Evolutionary conservation across 64 coral and sea anemone species (phyloP).

Genomic region (Anthopleura sola): DNA sequence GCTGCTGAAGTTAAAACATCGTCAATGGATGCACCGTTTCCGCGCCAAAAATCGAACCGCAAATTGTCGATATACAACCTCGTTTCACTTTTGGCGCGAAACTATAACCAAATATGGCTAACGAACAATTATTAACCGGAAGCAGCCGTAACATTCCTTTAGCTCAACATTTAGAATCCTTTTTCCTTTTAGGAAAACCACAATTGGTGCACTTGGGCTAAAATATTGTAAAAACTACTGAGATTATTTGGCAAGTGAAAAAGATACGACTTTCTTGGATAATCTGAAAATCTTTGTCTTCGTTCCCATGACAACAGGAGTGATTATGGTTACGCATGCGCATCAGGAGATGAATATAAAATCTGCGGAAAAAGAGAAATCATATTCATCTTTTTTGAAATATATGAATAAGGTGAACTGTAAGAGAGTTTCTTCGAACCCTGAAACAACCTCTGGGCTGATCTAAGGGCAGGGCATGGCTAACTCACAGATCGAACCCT

Average conservation of each 20-base stretch:
- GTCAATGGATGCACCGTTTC: not conserved
- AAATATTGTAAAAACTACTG: too few relatives aligned
- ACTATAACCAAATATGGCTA: not conserved
- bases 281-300: not conserved
- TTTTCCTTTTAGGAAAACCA: not conserved
- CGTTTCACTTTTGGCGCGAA: not conserved
- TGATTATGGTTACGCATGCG: not conserved
- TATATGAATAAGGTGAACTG: too few relatives aligned
- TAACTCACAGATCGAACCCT: too few relatives aligned
- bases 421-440: too few relatives aligned
- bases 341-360: constrained; percentile 10
- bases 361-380: not conserved
- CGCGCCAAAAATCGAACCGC: not conserved
- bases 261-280: not conserved
- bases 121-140: not conserved
- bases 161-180: not conserved
- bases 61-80: not conserved
- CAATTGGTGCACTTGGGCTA: not conserved
- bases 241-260: too few relatives aligned
- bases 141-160: not conserved
- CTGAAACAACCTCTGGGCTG: too few relatives aligned
- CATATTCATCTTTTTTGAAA: too few relatives aligned
- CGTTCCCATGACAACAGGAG: not conserved
- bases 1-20: not conserved
- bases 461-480: too few relatives aligned